phyloP scores from a whole-genome alignment of 2,888 invertebrate genomes.

The Aquatica leii region DNA sequence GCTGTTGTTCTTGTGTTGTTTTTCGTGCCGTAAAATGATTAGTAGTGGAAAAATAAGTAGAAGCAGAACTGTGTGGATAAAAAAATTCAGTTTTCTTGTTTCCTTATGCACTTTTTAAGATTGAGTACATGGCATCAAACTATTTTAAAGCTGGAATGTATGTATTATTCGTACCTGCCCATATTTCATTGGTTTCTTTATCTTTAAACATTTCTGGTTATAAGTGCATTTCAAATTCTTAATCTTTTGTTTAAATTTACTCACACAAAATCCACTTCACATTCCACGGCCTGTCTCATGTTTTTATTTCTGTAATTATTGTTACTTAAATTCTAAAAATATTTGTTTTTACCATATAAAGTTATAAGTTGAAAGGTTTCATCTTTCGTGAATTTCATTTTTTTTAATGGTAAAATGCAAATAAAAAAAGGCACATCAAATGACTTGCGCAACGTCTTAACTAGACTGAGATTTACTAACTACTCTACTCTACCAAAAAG shows the following conservation, averaged over 20 bases:
- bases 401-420: neutral
- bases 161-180: neutral
- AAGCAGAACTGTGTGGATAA: no score
- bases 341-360: constrained; percentile 1
- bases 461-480: neutral
- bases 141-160: no score
- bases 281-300: neutral
- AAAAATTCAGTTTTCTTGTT: constrained; percentile 4
- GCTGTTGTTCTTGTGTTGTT: no score
- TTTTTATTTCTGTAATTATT: constrained; percentile 4
- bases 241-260: neutral
- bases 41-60: no score
- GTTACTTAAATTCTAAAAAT: constrained; percentile 5
- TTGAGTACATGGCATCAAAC: constrained; percentile 8
- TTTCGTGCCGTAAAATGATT: no score
- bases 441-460: constrained; percentile 2
- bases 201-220: constrained; percentile 2
- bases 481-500: constrained; percentile 3
- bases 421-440: constrained; percentile 1
- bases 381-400: neutral
- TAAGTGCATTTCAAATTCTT: constrained; percentile 11
- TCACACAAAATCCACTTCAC: neutral
- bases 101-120: constrained; percentile 7
- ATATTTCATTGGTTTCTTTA: constrained; percentile 5
- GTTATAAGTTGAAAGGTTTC: neutral